Conservation (phyloP, 2,797 vertebrate genomes). For the Discoglossus pictus region DNA sequence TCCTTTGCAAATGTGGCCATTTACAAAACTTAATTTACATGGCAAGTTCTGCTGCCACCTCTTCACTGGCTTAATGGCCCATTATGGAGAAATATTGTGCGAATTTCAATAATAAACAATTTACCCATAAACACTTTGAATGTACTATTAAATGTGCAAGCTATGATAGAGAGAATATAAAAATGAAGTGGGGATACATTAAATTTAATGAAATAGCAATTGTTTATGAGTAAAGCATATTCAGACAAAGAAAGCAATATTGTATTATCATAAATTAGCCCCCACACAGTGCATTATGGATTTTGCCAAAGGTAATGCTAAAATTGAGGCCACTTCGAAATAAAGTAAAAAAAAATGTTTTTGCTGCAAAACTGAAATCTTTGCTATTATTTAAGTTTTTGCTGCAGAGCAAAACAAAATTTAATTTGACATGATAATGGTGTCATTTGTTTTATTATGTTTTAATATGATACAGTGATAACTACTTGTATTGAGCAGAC, state of each 20-base stretch:
- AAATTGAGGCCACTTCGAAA: too few relatives aligned
- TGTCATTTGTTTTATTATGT: too few relatives aligned
- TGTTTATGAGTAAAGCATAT: constrained; percentile 39
- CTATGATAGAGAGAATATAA: constrained; percentile 60
- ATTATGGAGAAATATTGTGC: constrained; percentile 38
- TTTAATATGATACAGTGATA: too few relatives aligned
- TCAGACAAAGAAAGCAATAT: constrained; percentile 29
- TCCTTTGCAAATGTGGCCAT: constrained; percentile 31
- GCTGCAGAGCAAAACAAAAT: too few relatives aligned
- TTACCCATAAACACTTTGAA: constrained; percentile 28
- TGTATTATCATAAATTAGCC: constrained; percentile 12
- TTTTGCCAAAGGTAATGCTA: too few relatives aligned
- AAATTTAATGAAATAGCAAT: constrained; percentile 45
- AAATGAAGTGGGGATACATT: constrained; percentile 63
- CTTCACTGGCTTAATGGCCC: constrained; percentile 25
- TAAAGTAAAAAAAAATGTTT: background rate
- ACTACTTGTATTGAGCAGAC: too few relatives aligned
- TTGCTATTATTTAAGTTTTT: too few relatives aligned
- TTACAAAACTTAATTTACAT: constrained; percentile 37
- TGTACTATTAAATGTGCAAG: constrained; percentile 57
- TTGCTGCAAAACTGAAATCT: too few relatives aligned
- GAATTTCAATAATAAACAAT: constrained; percentile 35
- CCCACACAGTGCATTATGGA: background rate
- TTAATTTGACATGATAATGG: too few relatives aligned
- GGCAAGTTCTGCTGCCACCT: constrained; percentile 20